A percentile compares a stretch with the other conserved stretches of the same genome.
These are phyloP conservation scores for Microctonus hyperodae DNA, from an alignment of 2,888 invertebrate genomes.

Conservation along the genomic window DNA sequence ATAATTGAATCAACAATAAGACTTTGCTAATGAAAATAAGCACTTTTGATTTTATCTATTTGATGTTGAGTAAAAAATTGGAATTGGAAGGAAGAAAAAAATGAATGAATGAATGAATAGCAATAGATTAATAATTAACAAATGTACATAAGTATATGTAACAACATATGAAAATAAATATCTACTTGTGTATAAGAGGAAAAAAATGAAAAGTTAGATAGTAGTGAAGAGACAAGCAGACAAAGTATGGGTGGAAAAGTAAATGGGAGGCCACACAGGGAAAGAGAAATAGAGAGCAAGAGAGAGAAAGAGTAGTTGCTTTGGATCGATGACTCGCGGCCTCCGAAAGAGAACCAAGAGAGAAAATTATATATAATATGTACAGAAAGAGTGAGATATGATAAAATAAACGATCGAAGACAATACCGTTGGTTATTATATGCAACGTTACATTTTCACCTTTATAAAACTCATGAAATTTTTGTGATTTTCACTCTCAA, in stretches of 20 bases:
- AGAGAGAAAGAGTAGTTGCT: not conserved
- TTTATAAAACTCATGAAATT: no score
- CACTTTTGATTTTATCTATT: no score
- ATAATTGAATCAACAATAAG: no score
- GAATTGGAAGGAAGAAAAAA: no score
- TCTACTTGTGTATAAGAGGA: no score
- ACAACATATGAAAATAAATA: not conserved
- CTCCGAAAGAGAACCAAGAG: constrained; percentile 9
- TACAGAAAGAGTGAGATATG: constrained; percentile 11
- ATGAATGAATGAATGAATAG: no score
- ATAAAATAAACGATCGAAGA: not conserved
- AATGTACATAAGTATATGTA: no score
- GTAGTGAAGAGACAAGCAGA: not conserved
- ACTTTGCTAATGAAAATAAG: no score
- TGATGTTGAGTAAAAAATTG: no score
- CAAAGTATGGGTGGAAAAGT: not conserved
- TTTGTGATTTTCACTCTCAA: no score
- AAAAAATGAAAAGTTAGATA: no score
- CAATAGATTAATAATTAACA: no score
- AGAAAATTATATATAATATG: not conserved
- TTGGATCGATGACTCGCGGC: constrained; percentile 25
- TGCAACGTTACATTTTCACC: not conserved
- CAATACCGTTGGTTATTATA: not conserved
- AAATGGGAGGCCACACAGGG: not conserved
- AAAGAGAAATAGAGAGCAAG: not conserved